Evolutionary conservation across 2,113 vertebrate species (phyloP).

Genomic region (Phylloscopus trochiloides): DNA sequence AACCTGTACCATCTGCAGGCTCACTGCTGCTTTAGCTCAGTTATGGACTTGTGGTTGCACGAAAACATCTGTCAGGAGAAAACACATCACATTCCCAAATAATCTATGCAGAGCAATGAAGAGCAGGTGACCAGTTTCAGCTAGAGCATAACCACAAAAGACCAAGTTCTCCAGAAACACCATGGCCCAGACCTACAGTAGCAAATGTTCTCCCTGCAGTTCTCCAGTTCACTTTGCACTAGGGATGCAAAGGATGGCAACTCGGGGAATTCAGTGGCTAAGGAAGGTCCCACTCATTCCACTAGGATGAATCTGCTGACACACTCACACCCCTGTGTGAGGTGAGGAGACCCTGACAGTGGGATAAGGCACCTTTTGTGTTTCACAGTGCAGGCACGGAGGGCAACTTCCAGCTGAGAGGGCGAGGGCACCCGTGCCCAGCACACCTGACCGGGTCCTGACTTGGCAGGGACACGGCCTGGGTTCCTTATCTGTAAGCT

Average conservation of each 20-base stretch:
- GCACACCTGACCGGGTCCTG: background rate
- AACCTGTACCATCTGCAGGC: background rate
- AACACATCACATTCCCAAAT: background rate
- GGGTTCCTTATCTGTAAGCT: background rate
- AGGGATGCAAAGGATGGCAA: rapidly evolving
- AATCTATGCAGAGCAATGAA: background rate
- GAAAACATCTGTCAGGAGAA: background rate
- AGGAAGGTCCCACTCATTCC: background rate
- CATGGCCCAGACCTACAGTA: background rate
- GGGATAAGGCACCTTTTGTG: background rate
- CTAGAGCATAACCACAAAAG: background rate
- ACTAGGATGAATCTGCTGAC: background rate
- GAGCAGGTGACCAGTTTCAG: background rate
- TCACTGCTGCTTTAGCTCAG: background rate
- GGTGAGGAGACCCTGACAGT: background rate
- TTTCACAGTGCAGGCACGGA: background rate
- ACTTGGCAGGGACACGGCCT: background rate
- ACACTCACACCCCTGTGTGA: rapidly evolving
- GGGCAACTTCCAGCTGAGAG: background rate
- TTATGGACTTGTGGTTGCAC: background rate
- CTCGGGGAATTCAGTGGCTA: background rate
- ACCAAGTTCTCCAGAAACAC: background rate
- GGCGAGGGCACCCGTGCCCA: rapidly evolving
- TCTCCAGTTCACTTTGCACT: background rate
- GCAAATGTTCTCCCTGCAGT: background rate